phyloP scores from a whole-genome alignment of 2,113 vertebrate genomes.

The Chinchilla lanigera region DNA sequence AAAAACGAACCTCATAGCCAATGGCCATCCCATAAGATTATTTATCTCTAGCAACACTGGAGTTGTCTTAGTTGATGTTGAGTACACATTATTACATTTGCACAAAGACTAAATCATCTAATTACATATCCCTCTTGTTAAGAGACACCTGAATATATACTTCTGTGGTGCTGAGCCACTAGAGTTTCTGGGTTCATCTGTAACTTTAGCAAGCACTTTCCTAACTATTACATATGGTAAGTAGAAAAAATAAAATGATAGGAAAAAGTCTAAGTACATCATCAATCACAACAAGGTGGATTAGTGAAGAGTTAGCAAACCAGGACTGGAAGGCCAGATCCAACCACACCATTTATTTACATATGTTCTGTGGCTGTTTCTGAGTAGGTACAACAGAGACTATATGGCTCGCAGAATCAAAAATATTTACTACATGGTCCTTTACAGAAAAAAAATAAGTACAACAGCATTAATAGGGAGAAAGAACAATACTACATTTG shows the following conservation, averaged over 20 bases:
- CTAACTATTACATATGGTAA: conserved; percentile 11
- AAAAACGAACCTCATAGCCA: background rate
- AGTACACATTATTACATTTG: background rate
- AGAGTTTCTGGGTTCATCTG: background rate
- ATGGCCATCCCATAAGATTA: background rate
- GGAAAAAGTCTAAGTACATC: conserved; percentile 11
- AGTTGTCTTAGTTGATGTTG: background rate
- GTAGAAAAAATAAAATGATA: conserved; percentile 6
- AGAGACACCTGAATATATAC: background rate
- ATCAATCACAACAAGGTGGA: conserved; percentile 43
- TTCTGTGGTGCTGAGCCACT: background rate
- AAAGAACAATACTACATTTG: too few species aligned
- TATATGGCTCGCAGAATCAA: background rate
- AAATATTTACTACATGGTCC: background rate
- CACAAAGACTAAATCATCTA: background rate
- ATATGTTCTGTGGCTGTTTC: background rate
- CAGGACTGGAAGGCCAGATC: background rate
- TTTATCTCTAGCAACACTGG: background rate
- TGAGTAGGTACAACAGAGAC: background rate
- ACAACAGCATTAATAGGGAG: too few species aligned
- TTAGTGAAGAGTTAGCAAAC: background rate
- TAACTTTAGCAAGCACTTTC: background rate
- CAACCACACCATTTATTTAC: background rate
- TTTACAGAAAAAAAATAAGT: background rate
- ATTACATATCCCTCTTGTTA: background rate